Evolutionary conservation across 2,113 vertebrate species (phyloP).

Genomic region (Melanerpes formicivorus): DNA sequence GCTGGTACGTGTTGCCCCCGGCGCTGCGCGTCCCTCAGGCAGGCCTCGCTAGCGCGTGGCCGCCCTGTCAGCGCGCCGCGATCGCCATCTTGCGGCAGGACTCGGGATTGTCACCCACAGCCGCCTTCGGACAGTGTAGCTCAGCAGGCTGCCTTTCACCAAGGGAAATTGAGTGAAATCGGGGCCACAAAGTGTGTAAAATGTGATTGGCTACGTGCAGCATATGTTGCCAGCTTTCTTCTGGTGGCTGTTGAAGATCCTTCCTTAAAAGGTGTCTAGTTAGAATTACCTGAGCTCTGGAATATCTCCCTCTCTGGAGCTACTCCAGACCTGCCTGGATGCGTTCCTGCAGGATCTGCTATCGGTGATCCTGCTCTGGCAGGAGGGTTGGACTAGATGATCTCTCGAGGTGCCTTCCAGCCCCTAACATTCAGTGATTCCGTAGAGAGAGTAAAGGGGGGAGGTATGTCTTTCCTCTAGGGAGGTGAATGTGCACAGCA

Average conservation of each 20-base stretch:
- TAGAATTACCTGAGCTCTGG: not conserved
- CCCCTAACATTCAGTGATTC: not conserved
- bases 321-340: not conserved
- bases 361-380: too few relatives aligned
- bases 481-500: not conserved
- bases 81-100: slow-evolving; percentile 23
- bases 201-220: not conserved
- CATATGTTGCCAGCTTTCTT: not conserved
- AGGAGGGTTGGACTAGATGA: too few relatives aligned
- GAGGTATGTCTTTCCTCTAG: not conserved
- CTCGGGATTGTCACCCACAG: accelerated
- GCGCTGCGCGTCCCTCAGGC: too few relatives aligned
- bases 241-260: not conserved
- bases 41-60: not conserved
- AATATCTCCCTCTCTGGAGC: too few relatives aligned
- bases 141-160: too few relatives aligned
- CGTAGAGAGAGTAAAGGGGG: not conserved
- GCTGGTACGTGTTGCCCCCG: accelerated
- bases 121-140: accelerated
- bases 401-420: too few relatives aligned
- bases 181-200: not conserved
- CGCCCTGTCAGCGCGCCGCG: not conserved
- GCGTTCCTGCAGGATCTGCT: too few relatives aligned
- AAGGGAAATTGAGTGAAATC: not conserved
- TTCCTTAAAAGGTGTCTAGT: not conserved